Evolutionary conservation across 2,888 invertebrate species (phyloP), one percentile per base, ranked within the genome.

Genomic region (Campoplex capitator): DNA sequence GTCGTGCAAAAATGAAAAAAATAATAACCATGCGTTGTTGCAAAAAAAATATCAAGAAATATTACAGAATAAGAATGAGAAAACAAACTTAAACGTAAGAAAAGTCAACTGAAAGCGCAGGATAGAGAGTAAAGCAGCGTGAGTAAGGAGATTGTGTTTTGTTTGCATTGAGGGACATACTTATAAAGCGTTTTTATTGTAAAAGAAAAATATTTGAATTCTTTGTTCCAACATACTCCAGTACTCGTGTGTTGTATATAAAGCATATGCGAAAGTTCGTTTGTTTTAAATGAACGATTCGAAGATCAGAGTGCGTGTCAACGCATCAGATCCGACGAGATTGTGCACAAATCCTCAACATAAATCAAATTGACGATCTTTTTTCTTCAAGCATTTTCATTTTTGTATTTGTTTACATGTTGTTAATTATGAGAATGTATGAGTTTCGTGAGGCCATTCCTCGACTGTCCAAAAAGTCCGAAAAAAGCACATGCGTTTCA

Each of bases 121-220:
- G 58, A 73, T 18, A 79, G 68, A 48, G 32, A 86, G 73, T 76
- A 71, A 82, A 87, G 76, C 83, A 86, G 35, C 68, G 70, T 65
- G 75, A 80, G 45, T 68, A 54, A 81, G 80, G 81, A 73, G 68
- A 84, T 56, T 83, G 65, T 86, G 70, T 68, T 62, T 84, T 84
- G 56, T 70, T 80, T 75, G 86, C 78, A 74, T 80, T 58, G 65
- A 54, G 51, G 84, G 86, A 77, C 76, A 51, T 83, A 87, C 67
- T 78, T 71, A 68, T 86, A 80, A 85, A 88, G 88, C 77, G 81
- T 89, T 87, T 85, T 89, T 89, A 88, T 89, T 86, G 75, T 87
- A 84, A 88, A 89, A 87, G 81, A 86, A 88, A 83, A 85, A 75
- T 76, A 83, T 75, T 68, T 79, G 76, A 81, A 28, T 45, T 62